phyloP scores from a whole-genome alignment of 2,797 vertebrate genomes.

The Eidolon dupreanum region DNA sequence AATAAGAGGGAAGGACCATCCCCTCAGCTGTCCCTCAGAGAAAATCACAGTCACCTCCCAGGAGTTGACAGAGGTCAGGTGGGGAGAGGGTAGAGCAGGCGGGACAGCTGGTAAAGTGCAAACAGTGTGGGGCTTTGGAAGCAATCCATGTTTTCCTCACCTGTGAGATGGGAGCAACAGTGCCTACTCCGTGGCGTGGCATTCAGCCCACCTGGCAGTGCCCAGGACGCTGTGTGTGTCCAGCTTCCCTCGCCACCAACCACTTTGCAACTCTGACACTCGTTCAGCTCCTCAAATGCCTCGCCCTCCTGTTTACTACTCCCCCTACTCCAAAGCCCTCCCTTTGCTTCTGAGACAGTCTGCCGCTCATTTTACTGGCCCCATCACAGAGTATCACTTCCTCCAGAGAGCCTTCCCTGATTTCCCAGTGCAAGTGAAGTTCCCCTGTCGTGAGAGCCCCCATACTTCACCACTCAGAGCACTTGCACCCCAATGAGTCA shows the following conservation, averaged over 20 bases:
- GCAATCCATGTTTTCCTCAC: not conserved
- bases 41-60: not conserved
- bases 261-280: not conserved
- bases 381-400: not conserved
- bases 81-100: fast-evolving
- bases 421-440: not conserved
- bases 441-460: not conserved
- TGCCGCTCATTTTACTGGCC: too few species aligned
- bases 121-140: not conserved
- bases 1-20: not conserved
- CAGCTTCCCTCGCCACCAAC: not conserved
- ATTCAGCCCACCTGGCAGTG: fast-evolving
- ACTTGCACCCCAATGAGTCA: not conserved
- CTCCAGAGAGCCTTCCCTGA: not conserved
- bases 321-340: not conserved
- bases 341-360: not conserved
- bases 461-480: not conserved
- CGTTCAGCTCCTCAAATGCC: not conserved
- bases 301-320: not conserved
- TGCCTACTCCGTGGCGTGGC: fast-evolving
- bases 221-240: not conserved
- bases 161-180: not conserved
- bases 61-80: not conserved
- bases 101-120: not conserved
- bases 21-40: not conserved